A percentile compares a stretch with the other conserved stretches of the same genome.
Conservation (phyloP, 2,888 invertebrate species). For the Cecidostiba fungosa region DNA sequence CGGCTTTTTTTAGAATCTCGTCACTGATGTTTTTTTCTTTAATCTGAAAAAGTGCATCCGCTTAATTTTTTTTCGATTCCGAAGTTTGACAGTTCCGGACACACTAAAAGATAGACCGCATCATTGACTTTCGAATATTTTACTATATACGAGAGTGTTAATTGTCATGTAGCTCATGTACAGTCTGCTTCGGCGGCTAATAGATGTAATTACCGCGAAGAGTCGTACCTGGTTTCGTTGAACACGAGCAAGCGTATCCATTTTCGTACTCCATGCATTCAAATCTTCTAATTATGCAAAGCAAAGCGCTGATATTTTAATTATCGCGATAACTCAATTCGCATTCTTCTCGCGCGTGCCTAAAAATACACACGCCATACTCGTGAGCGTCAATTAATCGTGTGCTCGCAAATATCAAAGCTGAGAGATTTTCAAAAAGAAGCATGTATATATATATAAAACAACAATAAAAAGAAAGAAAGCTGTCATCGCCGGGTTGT, state of each 20-base stretch:
- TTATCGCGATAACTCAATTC: conserved; percentile 45
- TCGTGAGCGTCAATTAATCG: neutral
- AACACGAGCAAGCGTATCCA: neutral
- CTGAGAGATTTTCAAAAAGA: too few species aligned
- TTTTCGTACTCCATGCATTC: conserved; percentile 43
- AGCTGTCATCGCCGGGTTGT: conserved; percentile 15
- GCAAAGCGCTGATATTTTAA: conserved; percentile 35
- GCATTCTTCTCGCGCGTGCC: conserved; percentile 23
- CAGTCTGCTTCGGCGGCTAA: conserved; percentile 24
- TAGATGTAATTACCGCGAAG: conserved; percentile 37
- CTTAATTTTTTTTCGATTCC: neutral
- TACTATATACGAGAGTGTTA: neutral
- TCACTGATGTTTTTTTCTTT: neutral
- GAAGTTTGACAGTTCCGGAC: neutral
- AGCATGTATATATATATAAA: neutral
- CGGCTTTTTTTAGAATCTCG: neutral
- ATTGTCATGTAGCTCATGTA: neutral
- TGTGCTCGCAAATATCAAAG: neutral
- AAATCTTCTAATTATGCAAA: conserved; percentile 49
- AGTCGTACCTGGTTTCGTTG: neutral
- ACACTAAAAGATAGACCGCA: too few species aligned
- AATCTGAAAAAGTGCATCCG: neutral
- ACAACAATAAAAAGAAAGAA: neutral
- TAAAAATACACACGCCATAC: conserved; percentile 20
- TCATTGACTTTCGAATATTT: neutral